phyloP scores from a whole-genome alignment of 1,140 invertebrate genomes.

The Rhagoletis pomonella region DNA sequence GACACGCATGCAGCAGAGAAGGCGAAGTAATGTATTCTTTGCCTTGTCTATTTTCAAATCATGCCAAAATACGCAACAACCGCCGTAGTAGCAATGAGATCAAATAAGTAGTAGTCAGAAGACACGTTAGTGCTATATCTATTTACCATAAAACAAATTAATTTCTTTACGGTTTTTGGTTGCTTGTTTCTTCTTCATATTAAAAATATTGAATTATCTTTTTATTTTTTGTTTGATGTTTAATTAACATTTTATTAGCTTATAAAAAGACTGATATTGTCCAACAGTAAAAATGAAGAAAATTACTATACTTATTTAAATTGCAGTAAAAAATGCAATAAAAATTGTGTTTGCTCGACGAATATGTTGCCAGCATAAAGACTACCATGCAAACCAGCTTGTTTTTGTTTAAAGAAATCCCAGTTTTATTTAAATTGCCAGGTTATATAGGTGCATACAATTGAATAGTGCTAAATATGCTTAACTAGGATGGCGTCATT shows the following conservation, averaged over 20 bases:
- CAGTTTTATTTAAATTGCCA: too few relatives aligned
- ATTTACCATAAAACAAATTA: not conserved
- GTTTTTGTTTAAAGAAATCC: too few relatives aligned
- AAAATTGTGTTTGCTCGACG: not conserved
- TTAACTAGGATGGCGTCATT: too few relatives aligned
- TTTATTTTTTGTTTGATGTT: not conserved
- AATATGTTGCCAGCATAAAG: not conserved
- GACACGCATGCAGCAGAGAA: not conserved
- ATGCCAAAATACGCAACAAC: not conserved
- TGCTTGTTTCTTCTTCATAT: not conserved
- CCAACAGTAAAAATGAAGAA: not conserved
- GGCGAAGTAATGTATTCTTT: not conserved
- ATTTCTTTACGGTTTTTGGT: not conserved
- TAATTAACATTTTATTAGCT: not conserved
- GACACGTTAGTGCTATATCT: not conserved
- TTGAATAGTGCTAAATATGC: too few relatives aligned
- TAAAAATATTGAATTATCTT: not conserved
- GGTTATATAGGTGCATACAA: too few relatives aligned
- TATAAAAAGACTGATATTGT: constrained; percentile 13
- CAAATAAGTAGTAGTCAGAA: constrained; percentile 23
- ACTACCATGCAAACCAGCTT: too few relatives aligned
- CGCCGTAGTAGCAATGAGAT: not conserved
- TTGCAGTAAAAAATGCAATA: not conserved
- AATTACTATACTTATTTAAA: not conserved
- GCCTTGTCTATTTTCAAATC: constrained; percentile 9